Evolutionary conservation across 2,888 invertebrate species (phyloP).

Genomic region (Nomada flava): DNA sequence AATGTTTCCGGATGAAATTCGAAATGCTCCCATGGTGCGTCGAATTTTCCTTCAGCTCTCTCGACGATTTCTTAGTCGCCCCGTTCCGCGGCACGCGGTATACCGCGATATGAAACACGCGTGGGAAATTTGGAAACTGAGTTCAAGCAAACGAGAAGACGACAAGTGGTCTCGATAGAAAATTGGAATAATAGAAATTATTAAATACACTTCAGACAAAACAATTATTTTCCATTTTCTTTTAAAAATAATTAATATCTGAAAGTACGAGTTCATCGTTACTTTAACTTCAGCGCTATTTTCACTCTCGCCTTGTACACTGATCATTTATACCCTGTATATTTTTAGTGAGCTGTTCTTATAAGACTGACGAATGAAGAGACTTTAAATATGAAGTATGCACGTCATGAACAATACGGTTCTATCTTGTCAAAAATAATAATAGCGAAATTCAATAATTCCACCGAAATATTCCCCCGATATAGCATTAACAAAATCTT

Average conservation of each 20-base stretch:
- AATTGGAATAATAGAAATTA: too few species aligned
- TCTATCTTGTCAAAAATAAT: not conserved
- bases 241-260: too few species aligned
- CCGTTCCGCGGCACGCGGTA: not conserved
- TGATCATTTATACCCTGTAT: too few species aligned
- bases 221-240: too few species aligned
- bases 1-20: conserved; percentile 25
- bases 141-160: not conserved
- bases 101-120: not conserved
- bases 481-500: not conserved
- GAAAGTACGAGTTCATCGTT: too few species aligned
- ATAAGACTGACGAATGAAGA: too few species aligned
- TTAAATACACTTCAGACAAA: too few species aligned
- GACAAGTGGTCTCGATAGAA: not conserved
- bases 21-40: not conserved
- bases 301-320: too few species aligned
- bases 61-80: not conserved
- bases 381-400: too few species aligned
- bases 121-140: not conserved
- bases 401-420: too few species aligned
- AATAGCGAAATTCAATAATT: not conserved
- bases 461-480: not conserved
- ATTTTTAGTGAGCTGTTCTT: too few species aligned
- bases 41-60: not conserved
- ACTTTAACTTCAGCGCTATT: too few species aligned